These are phyloP conservation scores for Scaptomyza polygonia DNA, from an alignment of 2,888 invertebrate species.

Conservation along the genomic window DNA sequence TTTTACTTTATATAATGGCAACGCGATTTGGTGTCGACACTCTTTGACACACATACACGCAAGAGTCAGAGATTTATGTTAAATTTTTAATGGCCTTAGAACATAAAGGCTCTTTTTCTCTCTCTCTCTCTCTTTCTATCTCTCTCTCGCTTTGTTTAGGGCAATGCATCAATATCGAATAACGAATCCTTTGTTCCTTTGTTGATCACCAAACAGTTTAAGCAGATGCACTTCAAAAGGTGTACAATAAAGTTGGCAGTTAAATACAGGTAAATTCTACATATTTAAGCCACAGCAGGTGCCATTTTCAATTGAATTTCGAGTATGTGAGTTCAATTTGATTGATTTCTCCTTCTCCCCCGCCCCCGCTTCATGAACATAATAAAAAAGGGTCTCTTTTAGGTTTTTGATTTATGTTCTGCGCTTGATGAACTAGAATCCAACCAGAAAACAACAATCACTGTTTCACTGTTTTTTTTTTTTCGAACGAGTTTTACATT, in stretches of 20 bases:
- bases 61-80: conserved; percentile 56
- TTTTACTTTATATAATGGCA: conserved; percentile 67
- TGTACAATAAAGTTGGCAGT: too few relatives aligned
- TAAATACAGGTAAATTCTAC: conserved; percentile 36
- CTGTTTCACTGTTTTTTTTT: conserved; percentile 19
- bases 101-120: conserved; percentile 1
- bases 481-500: conserved; percentile 22
- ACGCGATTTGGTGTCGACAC: conserved; percentile 62
- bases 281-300: conserved; percentile 51
- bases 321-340: conserved; percentile 9
- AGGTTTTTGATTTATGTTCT: conserved; percentile 62
- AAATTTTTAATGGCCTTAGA: conserved; percentile 50
- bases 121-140: too few relatives aligned
- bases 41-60: conserved; percentile 66
- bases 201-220: conserved; percentile 30
- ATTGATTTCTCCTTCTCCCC: too few relatives aligned
- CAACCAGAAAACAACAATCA: conserved; percentile 11
- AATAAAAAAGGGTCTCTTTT: conserved; percentile 27
- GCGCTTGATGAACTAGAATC: conserved; percentile 61
- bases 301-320: conserved; percentile 35
- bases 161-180: conserved; percentile 69
- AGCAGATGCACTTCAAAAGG: conserved; percentile 43
- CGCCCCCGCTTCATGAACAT: too few relatives aligned
- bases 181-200: conserved; percentile 45
- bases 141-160: too few relatives aligned